Percentiles rank a stretch among this genome's conserved stretches.
phyloP scores from a whole-genome alignment of 2,113 vertebrate genomes.

The Typhlomys cinereus region DNA sequence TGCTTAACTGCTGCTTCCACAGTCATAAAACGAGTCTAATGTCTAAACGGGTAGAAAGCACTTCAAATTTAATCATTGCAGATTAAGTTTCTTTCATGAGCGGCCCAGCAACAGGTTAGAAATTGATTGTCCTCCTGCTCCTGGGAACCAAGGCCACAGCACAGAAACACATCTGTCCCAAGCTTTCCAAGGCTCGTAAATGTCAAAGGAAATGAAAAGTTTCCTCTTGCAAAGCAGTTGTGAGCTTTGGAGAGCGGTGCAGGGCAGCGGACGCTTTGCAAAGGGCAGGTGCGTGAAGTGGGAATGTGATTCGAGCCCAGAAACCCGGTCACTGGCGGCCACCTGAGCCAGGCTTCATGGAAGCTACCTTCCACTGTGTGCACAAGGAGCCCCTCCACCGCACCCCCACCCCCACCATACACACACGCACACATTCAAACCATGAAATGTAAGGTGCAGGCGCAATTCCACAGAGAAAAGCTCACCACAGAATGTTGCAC shows the following conservation, averaged over 20 bases:
- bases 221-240: neutral
- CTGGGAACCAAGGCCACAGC: fast-evolving
- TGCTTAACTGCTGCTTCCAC: conserved; percentile 20
- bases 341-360: fast-evolving
- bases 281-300: too few relatives aligned
- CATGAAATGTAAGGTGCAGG: neutral
- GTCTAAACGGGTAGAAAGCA: conserved; percentile 57
- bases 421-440: neutral
- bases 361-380: neutral
- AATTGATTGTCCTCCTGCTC: neutral
- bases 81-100: conserved; percentile 54
- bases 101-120: conserved; percentile 50
- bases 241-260: neutral
- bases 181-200: neutral
- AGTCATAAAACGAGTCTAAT: conserved; percentile 4
- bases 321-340: neutral
- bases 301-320: neutral
- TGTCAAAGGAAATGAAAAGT: neutral
- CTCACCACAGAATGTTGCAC: neutral
- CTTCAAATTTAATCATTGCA: conserved; percentile 50
- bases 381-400: neutral
- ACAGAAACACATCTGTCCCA: neutral
- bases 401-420: too few relatives aligned
- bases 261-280: fast-evolving
- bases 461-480: fast-evolving